Percentiles rank a stretch among this genome's conserved stretches.
These are phyloP conservation scores for Aphelenchoides besseyi DNA, from an alignment of 1,140 invertebrate species.

Conservation along the genomic window DNA sequence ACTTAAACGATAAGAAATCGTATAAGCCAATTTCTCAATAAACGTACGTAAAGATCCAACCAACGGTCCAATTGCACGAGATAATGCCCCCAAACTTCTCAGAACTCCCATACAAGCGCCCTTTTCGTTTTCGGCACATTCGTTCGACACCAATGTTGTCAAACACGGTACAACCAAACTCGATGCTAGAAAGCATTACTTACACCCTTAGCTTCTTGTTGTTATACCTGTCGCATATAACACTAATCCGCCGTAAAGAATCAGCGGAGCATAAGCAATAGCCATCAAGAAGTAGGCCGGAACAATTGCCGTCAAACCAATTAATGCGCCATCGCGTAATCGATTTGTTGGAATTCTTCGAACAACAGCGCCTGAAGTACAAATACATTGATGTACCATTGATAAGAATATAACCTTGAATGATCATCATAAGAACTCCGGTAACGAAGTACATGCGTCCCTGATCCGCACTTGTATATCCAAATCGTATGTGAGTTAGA, in stretches of 20 bases:
- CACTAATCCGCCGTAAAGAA: slow-evolving; percentile 77
- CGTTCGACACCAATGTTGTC: slow-evolving; percentile 80
- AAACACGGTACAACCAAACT: slow-evolving; percentile 89
- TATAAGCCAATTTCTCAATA: slow-evolving; percentile 2
- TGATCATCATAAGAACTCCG: slow-evolving; percentile 83
- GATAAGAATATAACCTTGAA: slow-evolving; percentile 72
- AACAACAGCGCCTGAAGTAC: slow-evolving; percentile 71
- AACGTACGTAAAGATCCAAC: slow-evolving; percentile 36
- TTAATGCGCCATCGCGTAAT: slow-evolving; percentile 73
- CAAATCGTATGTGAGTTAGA: slow-evolving; percentile 85
- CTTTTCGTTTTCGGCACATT: slow-evolving; percentile 74
- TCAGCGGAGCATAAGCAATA: slow-evolving; percentile 67
- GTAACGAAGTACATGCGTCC: slow-evolving; percentile 94
- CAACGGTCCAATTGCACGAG: slow-evolving; percentile 68
- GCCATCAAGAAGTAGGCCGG: slow-evolving; percentile 84
- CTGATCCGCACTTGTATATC: slow-evolving; percentile 89
- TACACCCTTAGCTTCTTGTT: neutral
- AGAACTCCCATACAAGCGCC: slow-evolving; percentile 30
- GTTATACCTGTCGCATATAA: slow-evolving; percentile 83
- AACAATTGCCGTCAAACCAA: slow-evolving; percentile 79
- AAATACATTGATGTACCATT: slow-evolving; percentile 9
- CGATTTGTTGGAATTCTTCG: slow-evolving; percentile 74
- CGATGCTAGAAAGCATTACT: slow-evolving; percentile 71
- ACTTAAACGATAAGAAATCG: neutral
- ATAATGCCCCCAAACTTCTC: slow-evolving; percentile 31